Conservation (phyloP, 2,888 invertebrate species). For the Xanthia icteritia region DNA sequence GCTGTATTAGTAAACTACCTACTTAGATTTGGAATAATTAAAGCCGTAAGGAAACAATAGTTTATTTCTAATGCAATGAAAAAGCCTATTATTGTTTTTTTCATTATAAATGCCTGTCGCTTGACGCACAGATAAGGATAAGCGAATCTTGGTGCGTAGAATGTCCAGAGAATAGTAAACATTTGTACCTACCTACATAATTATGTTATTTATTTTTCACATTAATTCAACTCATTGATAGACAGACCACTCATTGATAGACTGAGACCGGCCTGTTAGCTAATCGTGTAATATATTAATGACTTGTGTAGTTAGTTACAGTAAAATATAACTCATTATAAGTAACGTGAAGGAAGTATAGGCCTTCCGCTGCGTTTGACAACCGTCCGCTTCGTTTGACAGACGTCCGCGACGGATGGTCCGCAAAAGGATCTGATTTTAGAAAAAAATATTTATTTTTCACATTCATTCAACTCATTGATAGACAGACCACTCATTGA, state of each 20-base stretch:
- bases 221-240: background rate
- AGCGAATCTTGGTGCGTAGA: background rate
- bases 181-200: background rate
- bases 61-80: background rate
- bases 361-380: background rate
- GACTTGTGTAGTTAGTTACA: background rate
- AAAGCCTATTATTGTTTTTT: constrained; percentile 8
- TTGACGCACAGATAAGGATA: background rate
- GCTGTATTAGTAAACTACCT: background rate
- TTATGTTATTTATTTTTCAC: background rate
- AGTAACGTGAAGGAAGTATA: background rate
- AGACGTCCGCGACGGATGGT: too few species aligned
- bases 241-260: background rate
- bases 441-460: background rate
- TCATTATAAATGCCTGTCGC: background rate
- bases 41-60: background rate
- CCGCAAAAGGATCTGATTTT: background rate
- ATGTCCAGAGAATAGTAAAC: constrained; percentile 21
- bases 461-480: background rate
- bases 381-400: background rate
- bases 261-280: background rate
- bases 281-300: background rate
- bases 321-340: background rate
- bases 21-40: background rate
- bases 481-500: background rate